Evolutionary conservation across 2,113 vertebrate species (phyloP).

Genomic region (Chlamydotis undulata): DNA sequence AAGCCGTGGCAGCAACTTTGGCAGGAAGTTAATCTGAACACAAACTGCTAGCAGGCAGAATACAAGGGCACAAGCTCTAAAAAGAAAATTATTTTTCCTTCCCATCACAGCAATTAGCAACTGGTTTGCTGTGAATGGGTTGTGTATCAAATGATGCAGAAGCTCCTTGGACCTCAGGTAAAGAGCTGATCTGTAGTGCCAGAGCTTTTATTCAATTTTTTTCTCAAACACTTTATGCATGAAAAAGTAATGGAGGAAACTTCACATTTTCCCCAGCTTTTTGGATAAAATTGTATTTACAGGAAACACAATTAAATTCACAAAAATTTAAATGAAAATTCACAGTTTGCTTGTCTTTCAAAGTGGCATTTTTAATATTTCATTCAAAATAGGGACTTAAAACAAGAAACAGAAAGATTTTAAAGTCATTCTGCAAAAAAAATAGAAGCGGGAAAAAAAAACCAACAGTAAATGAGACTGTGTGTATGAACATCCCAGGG

Average conservation of each 20-base stretch:
- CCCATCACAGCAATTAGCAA: neutral
- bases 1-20: neutral
- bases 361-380: neutral
- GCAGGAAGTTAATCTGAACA: neutral
- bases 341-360: neutral
- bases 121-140: neutral
- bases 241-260: neutral
- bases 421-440: neutral
- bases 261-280: neutral
- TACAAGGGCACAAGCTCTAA: neutral
- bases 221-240: neutral
- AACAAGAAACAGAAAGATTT: neutral
- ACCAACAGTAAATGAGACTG: neutral
- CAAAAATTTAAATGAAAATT: neutral
- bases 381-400: neutral
- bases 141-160: neutral
- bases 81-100: neutral
- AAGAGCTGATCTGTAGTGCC: neutral
- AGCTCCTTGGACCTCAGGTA: neutral
- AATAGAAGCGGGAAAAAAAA: neutral
- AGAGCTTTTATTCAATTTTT: neutral
- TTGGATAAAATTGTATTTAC: neutral
- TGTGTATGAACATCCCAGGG: neutral
- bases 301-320: neutral
- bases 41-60: neutral